Base-by-base conservation (phyloP, 2,888 invertebrate species). In the Nasonia oneida region DNA sequence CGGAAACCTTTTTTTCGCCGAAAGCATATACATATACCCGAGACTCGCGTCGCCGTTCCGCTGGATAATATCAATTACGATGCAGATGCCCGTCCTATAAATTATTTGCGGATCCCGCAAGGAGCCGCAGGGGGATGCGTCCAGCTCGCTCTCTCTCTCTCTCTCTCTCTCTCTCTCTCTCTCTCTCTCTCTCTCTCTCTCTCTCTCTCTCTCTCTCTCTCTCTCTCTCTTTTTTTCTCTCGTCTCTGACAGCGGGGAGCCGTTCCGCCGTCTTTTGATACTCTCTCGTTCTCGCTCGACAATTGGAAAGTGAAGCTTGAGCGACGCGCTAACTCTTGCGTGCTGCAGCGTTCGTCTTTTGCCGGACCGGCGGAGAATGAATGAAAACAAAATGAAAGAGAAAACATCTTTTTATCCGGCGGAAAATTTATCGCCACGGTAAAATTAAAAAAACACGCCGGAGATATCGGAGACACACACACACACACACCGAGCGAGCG, bases 21-120 rank as follows among this genome's bases (percentile, higher is more conserved):
- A 85, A 80, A 85, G 87, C 50, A 47, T 37, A 33, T 71, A 18
- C n/a, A 57, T 6, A 57, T n/a, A n/a, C 57, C 8, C 57, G 57
- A n/a, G 57, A 61, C 57, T 53, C 78, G 47, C 81, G 73, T 42
- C 81, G 79, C 84, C 81, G 86, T 88, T 74, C 88, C 88, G 89
- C 88, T 89, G 89, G 89, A 90, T 90, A 90, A 89, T 90, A 89
- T 90, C 90, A 90, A 90, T 90, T 89, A 90, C 89, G 90, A 89
- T 89, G 90, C 90, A 88, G 88, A 89, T 88, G 87, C 87, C 86
- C 88, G 87, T 78, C 87, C 89, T 88, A 89, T 90, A 89, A 90
- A 89, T 90, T 90, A 90, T 89, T 89, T 88, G 67, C 86, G 85
- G 88, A 87, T 84, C 88, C 88, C 85, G 88, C 85, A 86, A 71